Percentiles rank a stretch among this genome's conserved stretches.
These are phyloP conservation scores for Drosophila nikananu DNA, from an alignment of 1,140 invertebrate species.

Conservation along the genomic window DNA sequence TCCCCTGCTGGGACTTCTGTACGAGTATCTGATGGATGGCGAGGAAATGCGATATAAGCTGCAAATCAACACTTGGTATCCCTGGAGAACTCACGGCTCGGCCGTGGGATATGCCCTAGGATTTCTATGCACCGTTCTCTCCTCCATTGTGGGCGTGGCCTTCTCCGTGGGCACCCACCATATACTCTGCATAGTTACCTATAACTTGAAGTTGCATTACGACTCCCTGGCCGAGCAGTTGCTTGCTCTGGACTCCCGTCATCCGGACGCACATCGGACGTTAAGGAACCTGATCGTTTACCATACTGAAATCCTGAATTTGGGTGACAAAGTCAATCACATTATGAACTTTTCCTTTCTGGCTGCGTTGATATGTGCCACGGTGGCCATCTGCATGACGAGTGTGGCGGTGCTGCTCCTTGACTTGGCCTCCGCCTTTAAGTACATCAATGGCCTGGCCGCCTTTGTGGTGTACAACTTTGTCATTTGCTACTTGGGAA, in stretches of 20 bases:
- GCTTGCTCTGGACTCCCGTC: conserved; percentile 40
- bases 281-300: conserved; percentile 54
- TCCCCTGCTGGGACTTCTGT: not conserved
- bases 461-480: conserved; percentile 49
- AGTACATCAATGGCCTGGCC: conserved; percentile 58
- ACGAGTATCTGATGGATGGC: conserved; percentile 10
- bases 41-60: conserved; percentile 42
- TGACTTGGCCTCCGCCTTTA: conserved; percentile 43
- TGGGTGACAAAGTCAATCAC: conserved; percentile 47
- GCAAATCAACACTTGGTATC: conserved; percentile 74
- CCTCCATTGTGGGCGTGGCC: conserved; percentile 50
- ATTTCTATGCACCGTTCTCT: conserved; percentile 46
- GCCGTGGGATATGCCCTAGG: conserved; percentile 9
- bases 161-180: conserved; percentile 61
- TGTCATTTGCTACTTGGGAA: conserved; percentile 56
- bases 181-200: conserved; percentile 64
- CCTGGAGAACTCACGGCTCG: conserved; percentile 52
- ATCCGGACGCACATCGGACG: conserved; percentile 32
- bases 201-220: conserved; percentile 69
- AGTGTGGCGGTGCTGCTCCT: conserved; percentile 69
- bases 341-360: conserved; percentile 66
- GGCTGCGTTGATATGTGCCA: conserved; percentile 61
- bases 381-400: conserved; percentile 72
- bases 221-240: conserved; percentile 54
- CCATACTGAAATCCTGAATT: conserved; percentile 48